Conservation (phyloP, 2,113 vertebrate genomes). For the Prinia subflava region DNA sequence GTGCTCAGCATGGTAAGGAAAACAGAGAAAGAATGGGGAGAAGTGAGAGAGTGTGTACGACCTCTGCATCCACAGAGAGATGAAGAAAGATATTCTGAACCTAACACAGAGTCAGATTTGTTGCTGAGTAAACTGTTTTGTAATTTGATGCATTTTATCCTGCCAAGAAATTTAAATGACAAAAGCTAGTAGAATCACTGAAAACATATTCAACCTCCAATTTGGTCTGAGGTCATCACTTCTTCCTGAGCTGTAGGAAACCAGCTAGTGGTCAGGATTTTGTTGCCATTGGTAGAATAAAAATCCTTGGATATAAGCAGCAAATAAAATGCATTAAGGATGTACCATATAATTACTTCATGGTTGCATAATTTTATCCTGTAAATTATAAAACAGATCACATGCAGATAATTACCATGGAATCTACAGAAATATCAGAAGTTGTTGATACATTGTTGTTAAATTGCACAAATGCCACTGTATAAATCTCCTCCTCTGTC, state of each 20-base stretch:
- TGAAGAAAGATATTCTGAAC: not conserved
- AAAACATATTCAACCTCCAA: not conserved
- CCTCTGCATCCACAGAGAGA: not conserved
- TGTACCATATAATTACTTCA: not conserved
- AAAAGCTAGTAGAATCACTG: not conserved
- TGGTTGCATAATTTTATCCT: not conserved
- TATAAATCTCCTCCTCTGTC: not conserved
- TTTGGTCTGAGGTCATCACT: not conserved
- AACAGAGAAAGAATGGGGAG: not conserved
- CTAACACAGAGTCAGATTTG: not conserved
- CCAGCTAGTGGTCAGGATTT: not conserved
- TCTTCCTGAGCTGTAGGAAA: not conserved
- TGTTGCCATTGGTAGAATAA: not conserved
- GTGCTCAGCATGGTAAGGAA: not conserved
- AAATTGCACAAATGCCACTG: not conserved
- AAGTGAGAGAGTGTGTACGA: not conserved
- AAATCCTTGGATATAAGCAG: not conserved
- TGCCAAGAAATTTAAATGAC: not conserved
- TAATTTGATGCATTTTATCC: not conserved
- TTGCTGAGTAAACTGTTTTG: not conserved
- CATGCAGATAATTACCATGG: not conserved
- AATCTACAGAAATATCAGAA: not conserved
- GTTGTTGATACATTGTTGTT: not conserved
- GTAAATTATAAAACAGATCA: not conserved
- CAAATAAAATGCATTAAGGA: not conserved